These are phyloP conservation scores for Suncus etruscus DNA, from an alignment of 2,113 vertebrate species.

Conservation along the genomic window DNA sequence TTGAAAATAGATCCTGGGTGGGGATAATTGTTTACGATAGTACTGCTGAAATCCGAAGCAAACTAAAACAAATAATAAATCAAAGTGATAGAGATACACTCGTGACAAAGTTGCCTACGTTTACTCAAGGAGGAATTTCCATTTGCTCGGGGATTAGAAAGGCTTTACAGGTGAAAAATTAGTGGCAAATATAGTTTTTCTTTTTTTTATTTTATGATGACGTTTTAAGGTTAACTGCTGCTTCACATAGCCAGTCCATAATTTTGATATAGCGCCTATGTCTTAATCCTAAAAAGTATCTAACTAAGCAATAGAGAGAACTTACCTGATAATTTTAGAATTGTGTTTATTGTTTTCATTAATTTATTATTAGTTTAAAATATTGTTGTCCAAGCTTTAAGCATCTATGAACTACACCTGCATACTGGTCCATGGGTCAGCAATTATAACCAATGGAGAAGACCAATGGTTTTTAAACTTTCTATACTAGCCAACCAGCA, in stretches of 20 bases:
- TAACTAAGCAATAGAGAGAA: not conserved
- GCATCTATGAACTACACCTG: no score
- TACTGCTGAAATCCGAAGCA: accelerated
- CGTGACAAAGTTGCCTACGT: conserved; percentile 37
- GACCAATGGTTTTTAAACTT: no score
- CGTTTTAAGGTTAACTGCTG: not conserved
- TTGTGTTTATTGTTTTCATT: no score
- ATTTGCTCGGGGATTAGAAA: conserved; percentile 80
- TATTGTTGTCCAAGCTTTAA: no score
- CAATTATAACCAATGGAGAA: no score
- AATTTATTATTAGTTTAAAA: no score
- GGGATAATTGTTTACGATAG: conserved; percentile 84
- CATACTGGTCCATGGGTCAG: no score
- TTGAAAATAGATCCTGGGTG: conserved; percentile 82
- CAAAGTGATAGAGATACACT: conserved; percentile 41
- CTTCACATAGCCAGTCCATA: not conserved
- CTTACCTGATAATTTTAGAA: not conserved
- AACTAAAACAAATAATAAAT: conserved; percentile 72
- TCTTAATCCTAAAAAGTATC: not conserved
- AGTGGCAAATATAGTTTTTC: not conserved
- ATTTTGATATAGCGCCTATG: not conserved
- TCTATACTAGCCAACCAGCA: no score
- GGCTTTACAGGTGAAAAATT: conserved; percentile 82
- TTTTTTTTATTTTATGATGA: not conserved
- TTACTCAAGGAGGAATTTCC: conserved; percentile 14